These are phyloP conservation scores for Parnassius glacialis DNA, from an alignment of 2,888 invertebrate genomes.

Conservation along the genomic window DNA sequence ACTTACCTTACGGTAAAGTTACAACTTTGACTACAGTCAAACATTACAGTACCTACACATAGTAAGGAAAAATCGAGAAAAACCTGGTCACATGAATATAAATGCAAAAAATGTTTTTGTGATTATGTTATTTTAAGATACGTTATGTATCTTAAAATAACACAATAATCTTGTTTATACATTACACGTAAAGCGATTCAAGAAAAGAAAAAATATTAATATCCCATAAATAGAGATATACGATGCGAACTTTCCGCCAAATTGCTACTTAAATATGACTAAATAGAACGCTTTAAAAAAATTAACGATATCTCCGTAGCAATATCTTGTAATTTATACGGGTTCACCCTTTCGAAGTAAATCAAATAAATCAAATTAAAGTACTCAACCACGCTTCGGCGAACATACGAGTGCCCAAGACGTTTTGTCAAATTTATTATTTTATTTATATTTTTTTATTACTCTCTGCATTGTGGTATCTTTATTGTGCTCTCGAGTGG, in stretches of 20 bases:
- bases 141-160: no score
- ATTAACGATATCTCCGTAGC: constrained; percentile 40
- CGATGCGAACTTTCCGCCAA: constrained; percentile 39
- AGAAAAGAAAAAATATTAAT: constrained; percentile 2
- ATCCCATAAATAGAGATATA: constrained; percentile 12
- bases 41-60: no score
- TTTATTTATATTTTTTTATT: constrained; percentile 78
- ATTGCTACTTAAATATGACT: constrained; percentile 34
- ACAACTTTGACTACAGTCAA: no score
- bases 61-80: no score
- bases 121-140: no score
- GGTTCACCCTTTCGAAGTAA: constrained; percentile 68
- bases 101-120: no score
- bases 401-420: constrained; percentile 76
- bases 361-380: constrained; percentile 80
- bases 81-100: no score
- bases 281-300: constrained; percentile 40
- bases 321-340: constrained; percentile 66
- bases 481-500: constrained; percentile 73
- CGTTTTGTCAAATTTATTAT: constrained; percentile 81
- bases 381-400: constrained; percentile 69
- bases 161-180: no score
- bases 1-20: no score
- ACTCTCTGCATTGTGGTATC: constrained; percentile 63
- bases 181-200: background rate